Percentiles rank a stretch among this genome's conserved stretches.
Evolutionary conservation across 2,888 invertebrate species (phyloP).

Genomic region (Polyploca ridens): DNA sequence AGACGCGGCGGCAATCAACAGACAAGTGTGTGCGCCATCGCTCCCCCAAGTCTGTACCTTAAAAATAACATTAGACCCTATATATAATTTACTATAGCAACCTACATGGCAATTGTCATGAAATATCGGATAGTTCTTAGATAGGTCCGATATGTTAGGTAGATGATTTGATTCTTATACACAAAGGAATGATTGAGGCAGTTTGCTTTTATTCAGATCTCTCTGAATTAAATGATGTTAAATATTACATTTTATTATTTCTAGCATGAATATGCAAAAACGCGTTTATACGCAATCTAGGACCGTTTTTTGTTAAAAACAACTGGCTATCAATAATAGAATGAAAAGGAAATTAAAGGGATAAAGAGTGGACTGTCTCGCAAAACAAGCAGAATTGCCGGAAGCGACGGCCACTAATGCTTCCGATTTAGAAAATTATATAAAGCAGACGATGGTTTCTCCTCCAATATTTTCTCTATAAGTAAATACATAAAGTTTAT

Average conservation of each 20-base stretch:
- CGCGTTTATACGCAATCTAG: not conserved
- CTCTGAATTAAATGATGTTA: not conserved
- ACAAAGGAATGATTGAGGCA: not conserved
- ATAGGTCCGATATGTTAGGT: not conserved
- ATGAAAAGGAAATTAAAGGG: slow-evolving; percentile 43
- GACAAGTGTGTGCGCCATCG: slow-evolving; percentile 51
- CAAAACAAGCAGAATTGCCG: slow-evolving; percentile 71
- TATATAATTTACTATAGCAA: slow-evolving; percentile 25
- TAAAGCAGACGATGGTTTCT: slow-evolving; percentile 69
- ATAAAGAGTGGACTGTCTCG: slow-evolving; percentile 62
- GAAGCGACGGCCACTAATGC: slow-evolving; percentile 69
- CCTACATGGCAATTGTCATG: slow-evolving; percentile 5
- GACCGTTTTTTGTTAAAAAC: not conserved
- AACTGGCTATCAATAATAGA: slow-evolving; percentile 9
- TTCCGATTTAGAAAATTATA: slow-evolving; percentile 70
- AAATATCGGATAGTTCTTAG: not conserved
- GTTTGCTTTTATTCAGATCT: not conserved
- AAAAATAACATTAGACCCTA: slow-evolving; percentile 55
- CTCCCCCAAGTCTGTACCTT: slow-evolving; percentile 48
- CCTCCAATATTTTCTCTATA: slow-evolving; percentile 68
- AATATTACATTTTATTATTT: no score
- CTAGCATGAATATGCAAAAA: no score
- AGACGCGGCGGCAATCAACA: slow-evolving; percentile 61
- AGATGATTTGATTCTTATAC: not conserved
- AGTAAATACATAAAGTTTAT: slow-evolving; percentile 53